Conservation (phyloP, 2,888 invertebrate species). For the Aproaerema taeniolella region DNA sequence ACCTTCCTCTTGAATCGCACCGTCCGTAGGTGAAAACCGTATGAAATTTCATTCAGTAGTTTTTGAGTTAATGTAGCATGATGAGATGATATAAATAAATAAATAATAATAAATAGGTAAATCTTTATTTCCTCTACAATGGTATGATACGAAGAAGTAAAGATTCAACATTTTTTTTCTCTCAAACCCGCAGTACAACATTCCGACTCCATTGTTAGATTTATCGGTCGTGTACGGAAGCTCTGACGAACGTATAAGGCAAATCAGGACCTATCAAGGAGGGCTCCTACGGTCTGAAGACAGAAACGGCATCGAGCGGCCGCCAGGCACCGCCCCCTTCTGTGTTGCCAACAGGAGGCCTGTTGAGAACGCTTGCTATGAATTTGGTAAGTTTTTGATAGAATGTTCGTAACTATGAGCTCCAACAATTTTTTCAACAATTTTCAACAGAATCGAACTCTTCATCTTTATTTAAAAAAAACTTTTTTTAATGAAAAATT, state of each 20-base stretch:
- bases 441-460: too few relatives aligned
- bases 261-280: constrained; percentile 22
- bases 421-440: too few relatives aligned
- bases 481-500: too few relatives aligned
- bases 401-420: too few relatives aligned
- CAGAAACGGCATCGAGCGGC: constrained; percentile 30
- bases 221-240: constrained; percentile 33
- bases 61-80: too few relatives aligned
- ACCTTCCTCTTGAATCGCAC: too few relatives aligned
- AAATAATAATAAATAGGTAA: not conserved
- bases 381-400: constrained; percentile 6
- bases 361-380: constrained; percentile 22
- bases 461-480: too few relatives aligned
- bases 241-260: constrained; percentile 13
- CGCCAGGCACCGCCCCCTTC: constrained; percentile 20
- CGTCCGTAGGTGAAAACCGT: too few relatives aligned
- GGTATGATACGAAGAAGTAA: not conserved
- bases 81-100: not conserved
- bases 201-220: constrained; percentile 33
- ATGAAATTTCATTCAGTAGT: too few relatives aligned
- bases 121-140: too few relatives aligned
- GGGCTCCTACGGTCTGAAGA: constrained; percentile 29
- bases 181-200: not conserved
- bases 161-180: not conserved
- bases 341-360: constrained; percentile 34